Conservation (phyloP, 2,113 vertebrate genomes). For the Elanoides forficatus region DNA sequence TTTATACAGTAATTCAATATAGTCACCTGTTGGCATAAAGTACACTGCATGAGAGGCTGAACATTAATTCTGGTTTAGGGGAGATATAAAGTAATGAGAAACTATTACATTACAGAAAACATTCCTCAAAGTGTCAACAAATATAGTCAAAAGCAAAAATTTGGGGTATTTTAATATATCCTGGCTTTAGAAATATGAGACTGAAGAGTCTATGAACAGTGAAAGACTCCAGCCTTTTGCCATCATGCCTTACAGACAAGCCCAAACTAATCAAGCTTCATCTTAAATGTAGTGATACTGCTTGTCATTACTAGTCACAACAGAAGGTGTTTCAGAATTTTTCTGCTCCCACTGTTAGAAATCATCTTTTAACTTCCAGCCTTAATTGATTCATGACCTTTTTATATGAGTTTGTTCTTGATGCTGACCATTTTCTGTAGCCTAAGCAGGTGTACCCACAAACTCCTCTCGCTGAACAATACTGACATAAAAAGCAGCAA, state of each 20-base stretch:
- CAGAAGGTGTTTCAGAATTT: not conserved
- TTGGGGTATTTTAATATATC: not conserved
- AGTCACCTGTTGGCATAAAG: not conserved
- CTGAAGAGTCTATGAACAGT: not conserved
- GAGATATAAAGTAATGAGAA: not conserved
- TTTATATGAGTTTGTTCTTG: not conserved
- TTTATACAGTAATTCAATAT: conserved; percentile 17
- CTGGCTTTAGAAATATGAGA: not conserved
- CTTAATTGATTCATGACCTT: not conserved
- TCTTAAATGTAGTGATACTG: not conserved
- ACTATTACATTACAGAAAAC: not conserved
- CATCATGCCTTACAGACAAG: not conserved
- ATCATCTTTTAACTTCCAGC: not conserved
- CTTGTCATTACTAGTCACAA: not conserved
- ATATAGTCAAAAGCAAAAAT: not conserved
- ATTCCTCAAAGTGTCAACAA: not conserved
- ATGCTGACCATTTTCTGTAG: not conserved
- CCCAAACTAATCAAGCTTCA: not conserved
- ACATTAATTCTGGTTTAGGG: too few relatives aligned
- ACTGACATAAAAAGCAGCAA: not conserved
- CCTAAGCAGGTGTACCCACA: not conserved
- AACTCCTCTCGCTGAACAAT: not conserved
- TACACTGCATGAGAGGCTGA: not conserved
- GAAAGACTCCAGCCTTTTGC: not conserved
- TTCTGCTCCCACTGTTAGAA: not conserved